Evolutionary conservation across 1,140 invertebrate species (phyloP).

Genomic region (Tetraneura akinire): DNA sequence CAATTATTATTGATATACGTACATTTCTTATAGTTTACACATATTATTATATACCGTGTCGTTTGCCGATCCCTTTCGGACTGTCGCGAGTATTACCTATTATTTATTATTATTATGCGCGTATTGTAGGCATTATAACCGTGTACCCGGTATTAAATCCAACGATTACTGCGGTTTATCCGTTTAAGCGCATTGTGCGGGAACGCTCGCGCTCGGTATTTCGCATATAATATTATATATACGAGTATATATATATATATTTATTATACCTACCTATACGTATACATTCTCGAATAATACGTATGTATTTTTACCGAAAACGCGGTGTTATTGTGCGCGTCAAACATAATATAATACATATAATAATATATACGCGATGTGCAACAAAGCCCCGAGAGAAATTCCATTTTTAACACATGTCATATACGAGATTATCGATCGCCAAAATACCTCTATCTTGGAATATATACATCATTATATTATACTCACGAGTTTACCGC

Average conservation of each 20-base stretch:
- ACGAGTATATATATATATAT: background rate
- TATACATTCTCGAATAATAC: background rate
- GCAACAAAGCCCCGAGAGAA: background rate
- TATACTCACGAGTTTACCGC: background rate
- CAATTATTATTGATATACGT: no score
- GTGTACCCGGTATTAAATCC: background rate
- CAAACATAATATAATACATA: no score
- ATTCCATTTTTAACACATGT: conserved; percentile 50
- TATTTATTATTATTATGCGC: no score
- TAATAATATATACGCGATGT: background rate
- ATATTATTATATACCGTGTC: conserved; percentile 4
- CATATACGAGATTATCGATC: conserved; percentile 49
- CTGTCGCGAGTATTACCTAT: no score
- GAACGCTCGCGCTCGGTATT: conserved; percentile 25
- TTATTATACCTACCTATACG: background rate
- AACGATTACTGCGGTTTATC: conserved; percentile 36
- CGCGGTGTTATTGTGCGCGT: background rate
- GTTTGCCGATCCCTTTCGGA: background rate
- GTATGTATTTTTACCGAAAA: background rate
- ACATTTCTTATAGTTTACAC: no score
- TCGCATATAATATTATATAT: background rate
- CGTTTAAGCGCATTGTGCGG: conserved; percentile 42
- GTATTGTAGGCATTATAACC: no score
- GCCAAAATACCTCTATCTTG: conserved; percentile 30
- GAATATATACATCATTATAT: no score